Conservation (phyloP, 2,113 vertebrate genomes). For the Hippocampus barbouri region DNA sequence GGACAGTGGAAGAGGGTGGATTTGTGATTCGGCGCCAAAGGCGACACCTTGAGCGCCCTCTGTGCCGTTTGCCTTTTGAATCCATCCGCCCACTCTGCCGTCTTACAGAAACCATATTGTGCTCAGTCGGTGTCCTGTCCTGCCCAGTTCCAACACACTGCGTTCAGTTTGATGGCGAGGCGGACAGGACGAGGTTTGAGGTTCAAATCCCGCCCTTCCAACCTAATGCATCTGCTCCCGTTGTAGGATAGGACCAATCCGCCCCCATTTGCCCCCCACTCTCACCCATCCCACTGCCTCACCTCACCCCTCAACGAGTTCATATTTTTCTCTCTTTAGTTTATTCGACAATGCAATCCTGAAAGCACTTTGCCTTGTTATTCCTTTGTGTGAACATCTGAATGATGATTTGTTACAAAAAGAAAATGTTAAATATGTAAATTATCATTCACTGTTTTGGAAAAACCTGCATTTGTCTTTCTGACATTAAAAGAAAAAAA, state of each 20-base stretch:
- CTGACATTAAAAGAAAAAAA: conserved; percentile 74
- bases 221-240: conserved; percentile 14
- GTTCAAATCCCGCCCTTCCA: conserved; percentile 32
- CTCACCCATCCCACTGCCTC: conserved; percentile 33
- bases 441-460: conserved; percentile 77
- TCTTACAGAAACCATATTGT: conserved; percentile 46
- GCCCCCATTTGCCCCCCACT: conserved; percentile 6
- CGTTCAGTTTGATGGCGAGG: conserved; percentile 52
- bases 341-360: conserved; percentile 78
- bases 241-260: conserved; percentile 38
- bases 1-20: conserved; percentile 47
- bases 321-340: conserved; percentile 52
- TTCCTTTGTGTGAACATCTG: conserved; percentile 78
- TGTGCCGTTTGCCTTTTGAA: conserved; percentile 68
- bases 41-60: conserved; percentile 42
- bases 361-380: conserved; percentile 83
- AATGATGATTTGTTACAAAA: conserved; percentile 79
- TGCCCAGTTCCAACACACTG: conserved; percentile 47
- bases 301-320: conserved; percentile 64
- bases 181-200: conserved; percentile 58
- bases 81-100: conserved; percentile 44
- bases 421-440: conserved; percentile 71
- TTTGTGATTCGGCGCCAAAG: conserved; percentile 57
- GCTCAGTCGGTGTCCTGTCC: conserved; percentile 45
- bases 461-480: conserved; percentile 76